Evolutionary conservation across 2,797 vertebrate species (phyloP), one percentile per base, ranked within the genome.

Genomic region (Rhodeus uyekii): DNA sequence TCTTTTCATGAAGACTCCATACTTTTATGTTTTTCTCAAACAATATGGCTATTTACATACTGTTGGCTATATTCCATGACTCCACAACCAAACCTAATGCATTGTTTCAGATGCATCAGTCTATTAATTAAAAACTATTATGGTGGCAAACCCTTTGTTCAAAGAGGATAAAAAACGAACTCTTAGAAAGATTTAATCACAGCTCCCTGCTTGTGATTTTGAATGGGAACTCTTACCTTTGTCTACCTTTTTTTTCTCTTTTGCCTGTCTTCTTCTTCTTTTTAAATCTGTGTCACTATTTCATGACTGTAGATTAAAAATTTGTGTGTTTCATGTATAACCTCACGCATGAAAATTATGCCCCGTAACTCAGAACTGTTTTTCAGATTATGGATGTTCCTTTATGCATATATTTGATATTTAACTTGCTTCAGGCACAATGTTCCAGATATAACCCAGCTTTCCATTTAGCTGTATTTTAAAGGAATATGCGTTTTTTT

Each of bases 331-430:
- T 80, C 53, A 5, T 80, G 53, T 72, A 48, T 80, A 80, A 72
- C 78, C 39, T 80, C 29, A 48, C 42, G 72, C 39, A 8, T 48
- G 53, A 63, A 72, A 69, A 80, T 61, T 61, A 72, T 61, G 67
- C 67, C 39, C 16, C 39, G 18, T 72, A 72, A 72, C 78, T 34
- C 53, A 34, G 78, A 34, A 71, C 24, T 39, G 32, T 61, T 72
- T 71, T 72, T 80, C 55, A 61, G 29, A 80, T 68, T 79, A 79
- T 63, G 39, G 55, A 80, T 80, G 78, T 80, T 80, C 67, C 67
- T 80, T 61, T 80, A 72, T 80, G 9, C 67, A n/a, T 72, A 72
- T 80, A 80, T 80, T 80, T 80, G 53, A 72, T 61, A 80, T 80
- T 39, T 72, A 63, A 80, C 78, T 36, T 80, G 78, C 78, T 80